Evolutionary conservation across 2,113 vertebrate species (phyloP).

Genomic region (Elephas maximus): DNA sequence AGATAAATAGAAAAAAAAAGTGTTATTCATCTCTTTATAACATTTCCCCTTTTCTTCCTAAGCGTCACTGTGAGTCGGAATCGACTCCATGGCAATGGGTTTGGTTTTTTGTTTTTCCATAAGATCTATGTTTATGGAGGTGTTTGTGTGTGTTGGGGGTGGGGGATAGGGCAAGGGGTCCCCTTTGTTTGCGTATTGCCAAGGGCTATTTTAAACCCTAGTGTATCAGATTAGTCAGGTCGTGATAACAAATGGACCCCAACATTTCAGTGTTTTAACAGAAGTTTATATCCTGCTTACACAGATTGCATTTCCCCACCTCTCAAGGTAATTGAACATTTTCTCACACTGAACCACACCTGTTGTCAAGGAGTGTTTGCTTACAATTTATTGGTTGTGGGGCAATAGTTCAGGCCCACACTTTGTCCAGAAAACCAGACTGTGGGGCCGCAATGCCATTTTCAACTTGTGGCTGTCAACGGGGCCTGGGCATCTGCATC

Average conservation of each 20-base stretch:
- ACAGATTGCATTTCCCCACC: not conserved
- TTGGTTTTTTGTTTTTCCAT: not conserved
- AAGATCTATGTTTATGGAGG: not conserved
- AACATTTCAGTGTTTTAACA: not conserved
- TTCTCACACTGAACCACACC: not conserved
- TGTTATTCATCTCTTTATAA: not conserved
- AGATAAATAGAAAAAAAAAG: not conserved
- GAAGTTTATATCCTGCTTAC: not conserved
- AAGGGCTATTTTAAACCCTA: not conserved
- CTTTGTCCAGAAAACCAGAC: not conserved
- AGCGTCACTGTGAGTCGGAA: no score
- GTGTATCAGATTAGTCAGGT: not conserved
- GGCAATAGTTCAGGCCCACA: not conserved
- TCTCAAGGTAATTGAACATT: not conserved
- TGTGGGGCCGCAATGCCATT: not conserved
- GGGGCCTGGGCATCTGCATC: not conserved
- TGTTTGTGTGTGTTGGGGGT: not conserved
- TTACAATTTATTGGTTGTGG: not conserved
- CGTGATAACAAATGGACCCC: not conserved
- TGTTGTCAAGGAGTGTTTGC: not conserved
- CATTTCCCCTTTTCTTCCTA: not conserved
- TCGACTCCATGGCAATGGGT: no score
- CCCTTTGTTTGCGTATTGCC: not conserved
- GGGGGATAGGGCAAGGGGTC: not conserved
- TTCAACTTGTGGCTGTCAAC: not conserved